These are phyloP conservation scores for Microtus montanus DNA, from an alignment of 2,113 vertebrate species.

Conservation along the genomic window DNA sequence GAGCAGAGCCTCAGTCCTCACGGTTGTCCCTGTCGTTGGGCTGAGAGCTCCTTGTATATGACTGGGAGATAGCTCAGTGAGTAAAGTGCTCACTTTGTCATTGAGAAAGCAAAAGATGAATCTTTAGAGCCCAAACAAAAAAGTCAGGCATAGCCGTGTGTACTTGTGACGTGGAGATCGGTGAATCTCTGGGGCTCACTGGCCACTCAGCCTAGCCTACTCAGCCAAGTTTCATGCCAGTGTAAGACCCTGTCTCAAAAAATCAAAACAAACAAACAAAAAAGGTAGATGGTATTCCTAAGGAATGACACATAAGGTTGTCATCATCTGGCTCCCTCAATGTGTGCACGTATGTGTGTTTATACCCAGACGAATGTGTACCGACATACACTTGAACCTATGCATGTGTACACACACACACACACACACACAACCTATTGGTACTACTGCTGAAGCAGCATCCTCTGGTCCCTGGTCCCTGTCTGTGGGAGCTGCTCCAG, in stretches of 20 bases:
- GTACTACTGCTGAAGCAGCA: background rate
- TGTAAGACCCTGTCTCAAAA: background rate
- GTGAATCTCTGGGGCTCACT: background rate
- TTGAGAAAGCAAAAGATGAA: background rate
- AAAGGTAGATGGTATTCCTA: background rate
- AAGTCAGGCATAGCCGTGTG: background rate
- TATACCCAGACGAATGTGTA: background rate
- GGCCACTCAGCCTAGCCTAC: background rate
- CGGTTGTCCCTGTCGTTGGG: background rate
- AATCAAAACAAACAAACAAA: background rate
- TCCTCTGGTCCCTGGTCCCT: background rate
- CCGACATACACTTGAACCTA: background rate
- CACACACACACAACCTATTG: background rate
- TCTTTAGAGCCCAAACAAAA: background rate
- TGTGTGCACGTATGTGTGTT: background rate
- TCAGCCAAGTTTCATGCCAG: background rate
- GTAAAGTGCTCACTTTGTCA: background rate
- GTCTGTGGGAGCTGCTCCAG: background rate
- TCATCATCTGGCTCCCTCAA: background rate
- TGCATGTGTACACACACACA: background rate
- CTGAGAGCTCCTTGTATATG: constrained; percentile 19
- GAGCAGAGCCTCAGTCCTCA: background rate
- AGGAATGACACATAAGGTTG: background rate
- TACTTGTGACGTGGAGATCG: background rate
- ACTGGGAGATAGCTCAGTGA: background rate